Evolutionary conservation across 1,140 invertebrate species (phyloP), one percentile per base, ranked within the genome.

Genomic region (Eubasilissa regina): DNA sequence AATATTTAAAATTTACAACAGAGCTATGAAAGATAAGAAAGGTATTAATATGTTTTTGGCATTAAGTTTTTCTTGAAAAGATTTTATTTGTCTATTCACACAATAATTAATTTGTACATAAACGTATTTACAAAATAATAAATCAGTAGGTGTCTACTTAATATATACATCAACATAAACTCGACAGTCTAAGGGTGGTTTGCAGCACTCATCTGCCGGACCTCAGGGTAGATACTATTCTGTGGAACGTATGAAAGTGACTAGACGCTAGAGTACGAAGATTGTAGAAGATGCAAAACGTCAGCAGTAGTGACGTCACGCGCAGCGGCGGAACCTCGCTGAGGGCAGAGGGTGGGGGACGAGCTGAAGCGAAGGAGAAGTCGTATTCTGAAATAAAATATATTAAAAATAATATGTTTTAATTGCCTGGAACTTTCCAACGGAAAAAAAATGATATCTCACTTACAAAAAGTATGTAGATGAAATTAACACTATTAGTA

Each of bases 281-380:
- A 51, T 51, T 25, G 17, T 11, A 12, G 47, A 70, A 0, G 12
- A 70, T 53, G 47, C 21, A 48, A 21, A 25, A 51, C 25, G 47
- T 13, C 15, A 70, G 44, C 48, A 48, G 35, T 17, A 68, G 15
- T 44, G 62, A 66, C 15, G 43, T 17, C 19, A 15, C 13, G 12
- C 11, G 0, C 0, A 9, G n/a, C 6, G 9, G 45, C 4, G 10
- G 60, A 48, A 17, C 15, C 15, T 51, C 64, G 51, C 81, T 83
- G 10, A 83, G 56, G n/a, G 81, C 81, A 3, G 81, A 83, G 7
- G 81, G 81, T 10, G 81, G 81, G 0, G 81, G 81, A n/a, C 81
- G 73, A 8, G 76, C 79, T 15, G 81, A 83, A 21, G 75, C 81
- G 45, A 78, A 47, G 35, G 76, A 58, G 56, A 80, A 82, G 17